Percentiles rank a stretch among this genome's conserved stretches.
These are phyloP conservation scores for Hirudinaria manillensis DNA, from an alignment of 2,888 invertebrate species.

Conservation along the genomic window DNA sequence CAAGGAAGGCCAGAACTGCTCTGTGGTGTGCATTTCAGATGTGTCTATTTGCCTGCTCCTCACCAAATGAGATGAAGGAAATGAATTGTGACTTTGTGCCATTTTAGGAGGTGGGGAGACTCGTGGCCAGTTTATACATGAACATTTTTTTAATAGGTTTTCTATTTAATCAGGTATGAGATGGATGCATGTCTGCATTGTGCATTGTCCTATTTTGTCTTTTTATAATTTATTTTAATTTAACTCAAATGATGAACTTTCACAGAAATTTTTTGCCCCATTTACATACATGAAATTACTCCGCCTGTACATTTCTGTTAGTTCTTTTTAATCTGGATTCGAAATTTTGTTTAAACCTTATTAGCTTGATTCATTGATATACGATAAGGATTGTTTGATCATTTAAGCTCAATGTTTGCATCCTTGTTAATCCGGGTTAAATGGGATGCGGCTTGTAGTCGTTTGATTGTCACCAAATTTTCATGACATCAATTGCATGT, in stretches of 20 bases:
- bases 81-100: too few relatives aligned
- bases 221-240: conserved; percentile 13
- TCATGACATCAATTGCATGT: too few relatives aligned
- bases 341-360: too few relatives aligned
- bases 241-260: neutral
- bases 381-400: too few relatives aligned
- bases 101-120: neutral
- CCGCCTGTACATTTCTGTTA: too few relatives aligned
- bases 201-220: conserved; percentile 6
- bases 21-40: conserved; percentile 68
- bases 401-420: too few relatives aligned
- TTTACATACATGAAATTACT: conserved; percentile 7
- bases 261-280: neutral
- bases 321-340: too few relatives aligned
- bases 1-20: conserved; percentile 66
- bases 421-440: too few relatives aligned
- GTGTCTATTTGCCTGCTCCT: conserved; percentile 13
- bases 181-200: conserved; percentile 4
- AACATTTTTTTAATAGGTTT: neutral
- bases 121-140: conserved; percentile 6
- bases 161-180: conserved; percentile 10
- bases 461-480: too few relatives aligned
- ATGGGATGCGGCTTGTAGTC: too few relatives aligned
- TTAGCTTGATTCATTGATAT: too few relatives aligned
- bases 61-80: conserved; percentile 14